phyloP scores from a whole-genome alignment of 2,888 invertebrate species.

The Tenthredo scrophulariae region DNA sequence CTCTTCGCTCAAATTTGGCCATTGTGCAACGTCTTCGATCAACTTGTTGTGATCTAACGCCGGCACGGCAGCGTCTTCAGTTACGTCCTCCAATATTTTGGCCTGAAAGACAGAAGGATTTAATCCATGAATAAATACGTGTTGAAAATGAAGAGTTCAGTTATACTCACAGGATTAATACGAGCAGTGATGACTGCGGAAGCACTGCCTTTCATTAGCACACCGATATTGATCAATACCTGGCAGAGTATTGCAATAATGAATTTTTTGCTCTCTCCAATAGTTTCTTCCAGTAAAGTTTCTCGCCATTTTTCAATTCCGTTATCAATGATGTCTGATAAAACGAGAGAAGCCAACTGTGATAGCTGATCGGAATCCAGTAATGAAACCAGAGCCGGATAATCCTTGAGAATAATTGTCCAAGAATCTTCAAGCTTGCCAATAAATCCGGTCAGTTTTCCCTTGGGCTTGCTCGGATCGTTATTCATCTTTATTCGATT shows the following conservation, averaged over 20 bases:
- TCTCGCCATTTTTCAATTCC: constrained; percentile 60
- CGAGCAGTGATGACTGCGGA: constrained; percentile 62
- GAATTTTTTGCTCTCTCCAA: constrained; percentile 65
- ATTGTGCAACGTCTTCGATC: constrained; percentile 57
- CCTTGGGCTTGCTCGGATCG: constrained; percentile 35
- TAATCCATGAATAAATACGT: not conserved
- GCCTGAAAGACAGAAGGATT: not conserved
- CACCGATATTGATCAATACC: constrained; percentile 61
- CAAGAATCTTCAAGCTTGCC: constrained; percentile 65
- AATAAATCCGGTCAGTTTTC: constrained; percentile 59
- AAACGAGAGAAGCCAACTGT: constrained; percentile 62
- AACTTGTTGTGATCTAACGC: not conserved
- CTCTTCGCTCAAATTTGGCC: constrained; percentile 58
- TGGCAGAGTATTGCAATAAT: constrained; percentile 61
- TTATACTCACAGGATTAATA: constrained; percentile 62
- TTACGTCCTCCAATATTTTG: constrained; percentile 59
- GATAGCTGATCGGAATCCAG: constrained; percentile 64
- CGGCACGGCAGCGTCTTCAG: constrained; percentile 55
- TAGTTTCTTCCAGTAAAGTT: constrained; percentile 60
- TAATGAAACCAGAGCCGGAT: constrained; percentile 62
- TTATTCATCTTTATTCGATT: constrained; percentile 58
- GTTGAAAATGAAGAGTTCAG: not conserved
- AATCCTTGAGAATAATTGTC: constrained; percentile 64
- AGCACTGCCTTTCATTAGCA: constrained; percentile 50
- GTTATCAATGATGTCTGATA: constrained; percentile 60